Evolutionary conservation across 2,113 vertebrate species (phyloP).

Genomic region (Mesoclemmys tuberculata): DNA sequence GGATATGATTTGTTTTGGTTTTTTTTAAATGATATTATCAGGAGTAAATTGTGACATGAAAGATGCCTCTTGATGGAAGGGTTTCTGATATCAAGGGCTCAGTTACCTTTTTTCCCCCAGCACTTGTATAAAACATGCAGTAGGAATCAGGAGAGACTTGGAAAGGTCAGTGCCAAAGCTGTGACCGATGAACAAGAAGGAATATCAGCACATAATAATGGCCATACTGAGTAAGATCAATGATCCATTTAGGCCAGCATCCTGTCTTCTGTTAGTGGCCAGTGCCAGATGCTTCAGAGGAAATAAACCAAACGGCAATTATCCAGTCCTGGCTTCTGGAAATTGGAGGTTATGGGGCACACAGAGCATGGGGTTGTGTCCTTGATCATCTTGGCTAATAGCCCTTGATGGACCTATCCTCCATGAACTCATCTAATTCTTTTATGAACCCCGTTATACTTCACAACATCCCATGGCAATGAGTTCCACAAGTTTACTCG

Average conservation of each 20-base stretch:
- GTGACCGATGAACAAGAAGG: background rate
- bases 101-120: background rate
- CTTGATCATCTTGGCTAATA: background rate
- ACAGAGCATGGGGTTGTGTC: background rate
- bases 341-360: background rate
- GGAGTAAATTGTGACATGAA: background rate
- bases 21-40: background rate
- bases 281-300: background rate
- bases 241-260: background rate
- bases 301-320: background rate
- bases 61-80: background rate
- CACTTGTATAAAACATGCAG: background rate
- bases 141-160: background rate
- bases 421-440: background rate
- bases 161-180: background rate
- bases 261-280: background rate
- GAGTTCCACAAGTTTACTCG: background rate
- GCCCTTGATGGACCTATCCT: background rate
- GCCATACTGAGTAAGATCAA: background rate
- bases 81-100: background rate
- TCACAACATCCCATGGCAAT: background rate
- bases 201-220: background rate
- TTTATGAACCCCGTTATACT: background rate
- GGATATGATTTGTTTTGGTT: background rate
- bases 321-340: background rate